Conservation (phyloP, 2,113 vertebrate genomes). For the Hemiprocne comata region DNA sequence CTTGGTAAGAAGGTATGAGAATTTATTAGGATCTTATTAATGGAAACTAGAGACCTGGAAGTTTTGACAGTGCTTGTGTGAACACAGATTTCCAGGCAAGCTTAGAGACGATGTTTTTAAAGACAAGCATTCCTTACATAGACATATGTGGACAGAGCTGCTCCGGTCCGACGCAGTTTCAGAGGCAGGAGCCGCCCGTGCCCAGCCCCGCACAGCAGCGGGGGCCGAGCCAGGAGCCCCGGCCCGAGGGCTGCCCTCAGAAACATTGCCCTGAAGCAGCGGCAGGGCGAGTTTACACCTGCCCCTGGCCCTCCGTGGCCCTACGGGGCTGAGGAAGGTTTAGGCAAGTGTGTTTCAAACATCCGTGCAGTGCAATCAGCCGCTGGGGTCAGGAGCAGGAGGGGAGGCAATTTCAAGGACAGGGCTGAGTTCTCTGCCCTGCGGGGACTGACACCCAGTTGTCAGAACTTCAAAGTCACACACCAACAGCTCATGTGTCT, state of each 20-base stretch:
- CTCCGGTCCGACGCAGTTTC: too few relatives aligned
- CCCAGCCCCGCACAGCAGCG: background rate
- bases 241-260: too few relatives aligned
- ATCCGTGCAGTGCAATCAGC: background rate
- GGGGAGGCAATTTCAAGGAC: background rate
- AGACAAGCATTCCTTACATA: background rate
- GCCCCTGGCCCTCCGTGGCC: too few relatives aligned
- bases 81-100: background rate
- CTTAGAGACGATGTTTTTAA: background rate
- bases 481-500: background rate
- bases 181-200: background rate
- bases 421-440: background rate
- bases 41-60: background rate
- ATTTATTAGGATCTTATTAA: background rate
- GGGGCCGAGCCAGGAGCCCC: too few relatives aligned
- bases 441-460: rapidly evolving
- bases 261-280: background rate
- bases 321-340: rapidly evolving
- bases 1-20: background rate
- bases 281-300: background rate
- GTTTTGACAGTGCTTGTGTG: background rate
- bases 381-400: background rate
- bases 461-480: rapidly evolving
- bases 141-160: background rate
- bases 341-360: background rate